These are phyloP conservation scores for Tetranychus cinnabarinus DNA, from an alignment of 1,140 invertebrate genomes.

Conservation along the genomic window DNA sequence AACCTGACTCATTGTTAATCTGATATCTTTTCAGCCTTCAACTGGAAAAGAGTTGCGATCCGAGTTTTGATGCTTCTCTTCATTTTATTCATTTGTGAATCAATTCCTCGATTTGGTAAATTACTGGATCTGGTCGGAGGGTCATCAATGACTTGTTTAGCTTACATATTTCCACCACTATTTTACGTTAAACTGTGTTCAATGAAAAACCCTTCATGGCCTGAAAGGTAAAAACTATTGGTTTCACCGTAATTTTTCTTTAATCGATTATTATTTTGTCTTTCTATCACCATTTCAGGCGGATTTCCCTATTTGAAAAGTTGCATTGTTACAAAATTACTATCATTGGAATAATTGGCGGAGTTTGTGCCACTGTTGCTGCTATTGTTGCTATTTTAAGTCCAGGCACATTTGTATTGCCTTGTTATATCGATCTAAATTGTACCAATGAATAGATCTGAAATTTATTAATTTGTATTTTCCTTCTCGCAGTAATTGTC, in stretches of 20 bases:
- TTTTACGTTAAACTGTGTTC: constrained; percentile 40
- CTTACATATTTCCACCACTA: constrained; percentile 57
- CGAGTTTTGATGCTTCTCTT: constrained; percentile 42
- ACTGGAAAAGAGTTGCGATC: constrained; percentile 41
- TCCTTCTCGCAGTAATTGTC: too few relatives aligned
- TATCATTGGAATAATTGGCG: background rate
- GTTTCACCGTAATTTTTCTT: background rate
- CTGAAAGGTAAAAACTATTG: constrained; percentile 11
- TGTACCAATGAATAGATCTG: background rate
- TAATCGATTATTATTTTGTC: background rate
- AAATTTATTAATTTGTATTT: too few relatives aligned
- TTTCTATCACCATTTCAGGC: background rate
- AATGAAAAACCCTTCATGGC: constrained; percentile 11
- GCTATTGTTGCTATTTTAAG: background rate
- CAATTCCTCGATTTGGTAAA: constrained; percentile 62
- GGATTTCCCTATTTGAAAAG: background rate
- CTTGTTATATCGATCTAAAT: background rate
- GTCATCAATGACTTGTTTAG: constrained; percentile 53
- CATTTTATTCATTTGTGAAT: constrained; percentile 50
- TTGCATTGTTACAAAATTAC: background rate
- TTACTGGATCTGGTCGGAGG: constrained; percentile 70
- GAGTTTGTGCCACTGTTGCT: background rate
- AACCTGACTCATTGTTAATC: too few relatives aligned
- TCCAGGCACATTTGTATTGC: background rate
- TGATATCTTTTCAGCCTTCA: constrained; percentile 36